Conservation (phyloP, 2,797 vertebrate genomes). For the Naso thynnoides region DNA sequence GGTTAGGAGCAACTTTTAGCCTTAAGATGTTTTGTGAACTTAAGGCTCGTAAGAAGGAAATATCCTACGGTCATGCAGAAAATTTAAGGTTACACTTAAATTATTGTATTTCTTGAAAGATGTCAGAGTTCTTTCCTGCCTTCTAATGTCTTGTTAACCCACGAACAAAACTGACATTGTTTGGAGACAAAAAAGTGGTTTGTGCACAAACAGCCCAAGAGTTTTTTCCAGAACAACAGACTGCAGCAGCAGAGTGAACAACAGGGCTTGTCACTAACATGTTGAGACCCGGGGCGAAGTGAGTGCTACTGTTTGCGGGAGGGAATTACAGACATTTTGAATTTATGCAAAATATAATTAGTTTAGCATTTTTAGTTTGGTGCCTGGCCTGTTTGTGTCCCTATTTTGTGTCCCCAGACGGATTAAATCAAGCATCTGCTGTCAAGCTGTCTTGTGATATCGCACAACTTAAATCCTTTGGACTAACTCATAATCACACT, state of each 20-base stretch:
- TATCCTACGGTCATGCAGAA: neutral
- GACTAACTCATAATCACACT: no score
- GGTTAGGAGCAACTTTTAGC: no score
- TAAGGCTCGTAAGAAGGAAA: neutral
- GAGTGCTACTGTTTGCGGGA: neutral
- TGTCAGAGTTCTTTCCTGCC: neutral
- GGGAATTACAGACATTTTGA: neutral
- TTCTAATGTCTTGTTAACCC: neutral
- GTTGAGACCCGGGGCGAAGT: neutral
- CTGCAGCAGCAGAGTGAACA: neutral
- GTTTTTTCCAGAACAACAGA: neutral
- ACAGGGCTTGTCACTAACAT: neutral
- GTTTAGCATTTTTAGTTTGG: neutral
- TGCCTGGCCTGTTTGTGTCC: neutral
- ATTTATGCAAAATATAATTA: no score
- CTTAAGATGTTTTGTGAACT: neutral
- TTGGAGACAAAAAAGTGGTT: neutral
- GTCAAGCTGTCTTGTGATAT: neutral
- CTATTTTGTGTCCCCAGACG: neutral
- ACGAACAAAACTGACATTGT: neutral
- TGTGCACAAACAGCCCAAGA: no score
- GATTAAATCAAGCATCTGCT: neutral
- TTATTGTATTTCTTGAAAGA: neutral
- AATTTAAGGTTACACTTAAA: neutral
- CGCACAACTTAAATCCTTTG: no score